Base-by-base conservation (phyloP, 1,140 invertebrate genomes). In the Aphaenogaster floridana region DNA sequence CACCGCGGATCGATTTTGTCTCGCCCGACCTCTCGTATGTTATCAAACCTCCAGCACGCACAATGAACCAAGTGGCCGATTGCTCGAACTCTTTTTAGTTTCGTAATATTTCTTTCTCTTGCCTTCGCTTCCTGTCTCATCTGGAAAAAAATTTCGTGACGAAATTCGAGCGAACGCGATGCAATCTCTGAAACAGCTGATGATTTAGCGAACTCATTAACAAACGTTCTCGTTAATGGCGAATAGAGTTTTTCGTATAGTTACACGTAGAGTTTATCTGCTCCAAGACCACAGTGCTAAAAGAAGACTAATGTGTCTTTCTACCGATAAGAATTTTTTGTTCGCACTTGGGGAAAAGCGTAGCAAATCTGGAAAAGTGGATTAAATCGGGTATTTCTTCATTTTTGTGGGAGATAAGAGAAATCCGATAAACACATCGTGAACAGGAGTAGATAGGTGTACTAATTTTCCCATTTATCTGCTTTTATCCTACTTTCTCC, bases 11-110 rank as follows among this genome's bases (percentile, higher is more conserved):
- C 76, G 87, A 86, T 88, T 88, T 64, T 57, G 21, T 74, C 50
- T 74, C 87, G 50, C 59, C 36, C 34, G 68, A 86, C 68, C 84
- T 59, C 52, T 86, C 54, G 39, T 61, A 77, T 48, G 57, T 88
- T 86, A 88, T 88, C 87, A 74, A 86, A 80, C 76, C 21, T 45
- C 21, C 50, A 42, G 11, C 34, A 80, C 84, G 76, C 84, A 77
- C 84, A 68, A 86, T 79, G 84, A 76, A 71, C 66, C 84, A 50
- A 88, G 39, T 87, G 50, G 45, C 57, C 71, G 48, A 48, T 42
- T 45, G 28, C 42, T 63, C 5, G 28, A 50, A 50, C 17, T n/a
- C 72, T 52, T 54, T 63, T 69, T 48, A 28, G 52, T 34, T 36
- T 42, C 52, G 50, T 34, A 54, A 42, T 28, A 13, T 69, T 54